A percentile compares a stretch with the other conserved stretches of the same genome.
phyloP scores from a whole-genome alignment of 2,113 vertebrate species.

The Bos javanicus region DNA sequence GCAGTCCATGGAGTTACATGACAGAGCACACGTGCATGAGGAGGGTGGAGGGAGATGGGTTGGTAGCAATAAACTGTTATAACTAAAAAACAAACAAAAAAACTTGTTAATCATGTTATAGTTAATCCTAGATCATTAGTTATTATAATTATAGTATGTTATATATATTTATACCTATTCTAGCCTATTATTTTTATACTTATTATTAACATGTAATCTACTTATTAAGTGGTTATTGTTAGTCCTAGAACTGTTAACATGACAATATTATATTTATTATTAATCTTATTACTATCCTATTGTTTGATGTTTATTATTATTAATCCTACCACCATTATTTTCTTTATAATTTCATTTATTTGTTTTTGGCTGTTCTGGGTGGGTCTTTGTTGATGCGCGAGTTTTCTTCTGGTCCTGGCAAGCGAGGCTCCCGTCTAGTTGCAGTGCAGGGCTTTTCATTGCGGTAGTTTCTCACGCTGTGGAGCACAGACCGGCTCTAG shows the following conservation, averaged over 20 bases:
- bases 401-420: not conserved
- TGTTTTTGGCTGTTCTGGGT: not conserved
- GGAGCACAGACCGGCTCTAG: not conserved
- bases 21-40: not conserved
- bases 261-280: not conserved
- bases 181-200: not conserved
- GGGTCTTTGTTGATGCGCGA: not conserved
- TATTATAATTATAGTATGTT: not conserved
- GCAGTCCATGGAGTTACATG: not conserved
- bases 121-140: not conserved
- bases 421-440: not conserved
- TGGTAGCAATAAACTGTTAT: not conserved
- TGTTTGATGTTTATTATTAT: not conserved
- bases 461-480: not conserved
- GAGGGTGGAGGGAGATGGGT: not conserved
- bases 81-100: not conserved
- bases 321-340: not conserved
- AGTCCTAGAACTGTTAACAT: not conserved
- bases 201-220: not conserved
- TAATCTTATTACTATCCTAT: not conserved
- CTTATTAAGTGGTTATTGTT: not conserved
- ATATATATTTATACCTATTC: not conserved
- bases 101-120: not conserved
- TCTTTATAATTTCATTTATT: not conserved
- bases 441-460: not conserved